A percentile compares a stretch with the other conserved stretches of the same genome.
phyloP scores from a whole-genome alignment of 2,888 invertebrate genomes.

The Pollenia griseotomentosa region DNA sequence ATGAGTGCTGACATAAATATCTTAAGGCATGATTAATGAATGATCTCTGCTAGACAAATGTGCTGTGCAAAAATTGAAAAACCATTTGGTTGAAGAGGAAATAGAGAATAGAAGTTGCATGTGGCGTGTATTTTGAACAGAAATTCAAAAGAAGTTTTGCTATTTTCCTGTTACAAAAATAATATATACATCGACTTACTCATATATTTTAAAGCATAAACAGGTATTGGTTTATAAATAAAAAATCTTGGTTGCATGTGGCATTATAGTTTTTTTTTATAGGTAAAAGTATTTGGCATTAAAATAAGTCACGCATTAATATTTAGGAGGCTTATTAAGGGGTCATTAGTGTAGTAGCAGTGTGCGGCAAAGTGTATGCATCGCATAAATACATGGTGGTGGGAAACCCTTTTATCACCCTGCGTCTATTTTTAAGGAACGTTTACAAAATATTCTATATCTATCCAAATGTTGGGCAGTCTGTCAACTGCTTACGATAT shows the following conservation, averaged over 20 bases:
- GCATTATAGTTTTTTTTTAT: neutral
- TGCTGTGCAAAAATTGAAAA: conserved; percentile 36
- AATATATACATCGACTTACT: too few species aligned
- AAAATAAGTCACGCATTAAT: conserved; percentile 15
- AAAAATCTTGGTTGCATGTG: conserved; percentile 27
- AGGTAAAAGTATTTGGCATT: neutral
- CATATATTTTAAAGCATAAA: neutral
- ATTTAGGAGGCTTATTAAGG: conserved; percentile 24
- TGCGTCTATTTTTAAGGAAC: neutral
- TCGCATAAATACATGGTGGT: neutral
- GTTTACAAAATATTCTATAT: neutral
- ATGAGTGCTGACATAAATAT: conserved; percentile 69
- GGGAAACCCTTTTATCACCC: conserved; percentile 50
- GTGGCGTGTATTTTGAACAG: conserved; percentile 31
- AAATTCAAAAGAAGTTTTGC: neutral
- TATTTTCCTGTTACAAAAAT: conserved; percentile 12
- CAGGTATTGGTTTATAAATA: conserved; percentile 18
- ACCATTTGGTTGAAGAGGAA: neutral
- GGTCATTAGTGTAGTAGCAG: conserved; percentile 19
- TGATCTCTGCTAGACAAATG: conserved; percentile 40
- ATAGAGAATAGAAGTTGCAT: conserved; percentile 24
- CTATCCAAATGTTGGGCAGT: neutral
- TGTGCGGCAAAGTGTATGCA: neutral
- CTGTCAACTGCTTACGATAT: too few species aligned
- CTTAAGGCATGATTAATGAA: conserved; percentile 64